phyloP scores from a whole-genome alignment of 2,888 invertebrate genomes.

The Cerceris ruficornis region DNA sequence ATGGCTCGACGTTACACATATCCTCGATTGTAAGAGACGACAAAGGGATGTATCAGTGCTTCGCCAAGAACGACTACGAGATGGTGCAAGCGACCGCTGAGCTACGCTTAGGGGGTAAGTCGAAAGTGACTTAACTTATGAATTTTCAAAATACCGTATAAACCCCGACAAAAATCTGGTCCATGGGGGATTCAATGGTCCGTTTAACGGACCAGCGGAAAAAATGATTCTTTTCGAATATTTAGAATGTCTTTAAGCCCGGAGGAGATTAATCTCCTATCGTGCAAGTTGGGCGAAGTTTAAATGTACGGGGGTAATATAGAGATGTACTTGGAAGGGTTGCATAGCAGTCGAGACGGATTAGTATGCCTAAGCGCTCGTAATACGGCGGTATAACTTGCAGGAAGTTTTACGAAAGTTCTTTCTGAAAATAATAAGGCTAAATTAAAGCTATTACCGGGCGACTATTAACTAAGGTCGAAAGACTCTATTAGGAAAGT shows the following conservation, averaged over 20 bases:
- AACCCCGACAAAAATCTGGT: too few relatives aligned
- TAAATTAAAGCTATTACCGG: constrained; percentile 66
- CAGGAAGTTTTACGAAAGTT: constrained; percentile 59
- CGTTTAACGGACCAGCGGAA: neutral
- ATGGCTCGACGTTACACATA: constrained; percentile 80
- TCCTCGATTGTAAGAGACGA: constrained; percentile 88
- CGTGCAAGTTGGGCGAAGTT: constrained; percentile 12
- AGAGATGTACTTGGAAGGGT: constrained; percentile 17
- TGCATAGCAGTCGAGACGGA: constrained; percentile 36
- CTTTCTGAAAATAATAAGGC: constrained; percentile 62
- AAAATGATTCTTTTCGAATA: neutral
- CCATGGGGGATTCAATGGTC: neutral
- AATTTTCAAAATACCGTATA: neutral
- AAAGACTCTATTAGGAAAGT: constrained; percentile 60
- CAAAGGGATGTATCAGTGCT: constrained; percentile 96
- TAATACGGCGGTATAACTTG: constrained; percentile 33
- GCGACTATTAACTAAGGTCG: constrained; percentile 50
- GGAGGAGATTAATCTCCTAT: constrained; percentile 21
- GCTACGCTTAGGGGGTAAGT: constrained; percentile 89
- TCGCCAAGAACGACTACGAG: constrained; percentile 92
- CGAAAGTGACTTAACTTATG: neutral
- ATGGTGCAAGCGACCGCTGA: constrained; percentile 93
- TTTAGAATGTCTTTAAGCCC: constrained; percentile 15
- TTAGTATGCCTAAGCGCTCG: constrained; percentile 44
- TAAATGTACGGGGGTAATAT: constrained; percentile 1